These are phyloP conservation scores for Saccostrea glomerata DNA, from an alignment of 1,140 invertebrate genomes.

Conservation along the genomic window DNA sequence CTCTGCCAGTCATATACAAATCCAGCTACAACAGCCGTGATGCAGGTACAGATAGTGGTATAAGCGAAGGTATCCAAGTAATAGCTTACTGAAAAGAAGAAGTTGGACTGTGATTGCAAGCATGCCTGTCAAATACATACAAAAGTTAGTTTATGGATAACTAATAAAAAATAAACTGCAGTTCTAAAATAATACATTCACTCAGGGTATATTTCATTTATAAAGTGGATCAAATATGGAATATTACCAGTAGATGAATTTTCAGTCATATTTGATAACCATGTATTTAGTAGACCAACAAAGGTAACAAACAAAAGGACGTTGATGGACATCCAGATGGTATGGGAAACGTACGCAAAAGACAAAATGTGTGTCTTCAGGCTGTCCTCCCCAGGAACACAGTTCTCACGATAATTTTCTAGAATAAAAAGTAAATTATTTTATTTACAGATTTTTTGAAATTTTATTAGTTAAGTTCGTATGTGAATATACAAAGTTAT, in stretches of 20 bases:
- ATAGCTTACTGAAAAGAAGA: constrained; percentile 33
- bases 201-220: too few species aligned
- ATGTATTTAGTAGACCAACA: constrained; percentile 39
- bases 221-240: too few species aligned
- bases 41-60: constrained; percentile 36
- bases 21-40: constrained; percentile 17
- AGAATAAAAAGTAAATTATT: not conserved
- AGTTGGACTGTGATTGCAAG: not conserved
- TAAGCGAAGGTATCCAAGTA: constrained; percentile 47
- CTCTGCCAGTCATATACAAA: constrained; percentile 44
- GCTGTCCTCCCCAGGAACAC: not conserved
- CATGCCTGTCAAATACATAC: too few species aligned
- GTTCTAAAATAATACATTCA: too few species aligned
- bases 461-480: too few species aligned
- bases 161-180: too few species aligned
- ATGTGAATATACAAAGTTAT: too few species aligned
- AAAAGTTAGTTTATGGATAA: too few species aligned
- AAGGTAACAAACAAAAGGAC: constrained; percentile 36
- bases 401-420: not conserved
- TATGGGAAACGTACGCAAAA: not conserved
- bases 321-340: constrained; percentile 33
- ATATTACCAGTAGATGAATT: constrained; percentile 1
- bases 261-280: not conserved
- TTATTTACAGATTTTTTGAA: too few species aligned
- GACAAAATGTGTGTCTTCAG: constrained; percentile 16